Base-by-base conservation (phyloP, 2,888 invertebrate species). In the Tromatobia lineatoria region DNA sequence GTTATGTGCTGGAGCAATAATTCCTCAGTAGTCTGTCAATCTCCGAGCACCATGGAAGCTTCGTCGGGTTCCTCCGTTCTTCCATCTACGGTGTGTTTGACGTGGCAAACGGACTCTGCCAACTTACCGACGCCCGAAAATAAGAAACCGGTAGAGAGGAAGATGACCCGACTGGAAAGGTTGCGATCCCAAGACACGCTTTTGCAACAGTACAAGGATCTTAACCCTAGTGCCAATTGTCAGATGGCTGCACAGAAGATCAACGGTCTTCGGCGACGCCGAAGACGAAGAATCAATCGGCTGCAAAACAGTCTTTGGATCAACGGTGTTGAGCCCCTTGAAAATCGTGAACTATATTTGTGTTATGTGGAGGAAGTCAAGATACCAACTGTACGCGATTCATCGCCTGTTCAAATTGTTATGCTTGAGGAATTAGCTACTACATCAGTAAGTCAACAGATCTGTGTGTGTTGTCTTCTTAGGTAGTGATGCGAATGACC, bases 21-120 rank as follows among this genome's bases (percentile, higher is more conserved):
- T 80, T 79, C 71, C 75, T 83, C 79, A 83, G 83, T 83, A 75
- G 64, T 75, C 61, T 45, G 79, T 57, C 75, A 75, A 80, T 71
- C 83, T 70, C 66, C 66, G 79, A 66, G 79, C 70, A 73, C 45
- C 59, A 83, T 83, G 79, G 83, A 79, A 64, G 54, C 42, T 59
- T 23, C 34, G 45, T 64, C 79, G 73, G 54, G 20, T 34, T 29
- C 18, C 67, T 23, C 79, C 64, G 6, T 3, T 0, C 18, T 79
- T 45, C 23, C n/a, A n/a, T n/a, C 61, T 25, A 47, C 61, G 34
- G 29, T n/a, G 13, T 8, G 4, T 52, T n/a, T 52, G 20, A 50
- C n/a, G n/a, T n/a, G 18, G 15, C 29, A 8, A 18, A 74, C 45
- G 15, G 2, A n/a, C 13, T 15, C 20, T 15, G 0, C 10, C 66